Percentiles rank a stretch among this genome's conserved stretches.
Conservation (phyloP, 2,113 vertebrate species). For the Indri indri region DNA sequence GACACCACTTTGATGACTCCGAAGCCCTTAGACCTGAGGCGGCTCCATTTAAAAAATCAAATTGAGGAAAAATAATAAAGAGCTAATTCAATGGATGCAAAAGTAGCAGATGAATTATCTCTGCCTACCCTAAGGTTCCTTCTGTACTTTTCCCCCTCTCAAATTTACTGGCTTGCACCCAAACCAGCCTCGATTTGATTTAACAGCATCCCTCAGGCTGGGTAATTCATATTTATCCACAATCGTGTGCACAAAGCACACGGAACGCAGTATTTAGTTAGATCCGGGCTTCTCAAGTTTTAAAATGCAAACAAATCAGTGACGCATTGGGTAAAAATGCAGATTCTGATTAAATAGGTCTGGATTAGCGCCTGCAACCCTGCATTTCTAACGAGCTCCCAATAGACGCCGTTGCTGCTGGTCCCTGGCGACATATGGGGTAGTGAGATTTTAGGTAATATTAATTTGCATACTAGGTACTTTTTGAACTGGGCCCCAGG, state of each 20-base stretch:
- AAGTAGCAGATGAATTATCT: conserved; percentile 1
- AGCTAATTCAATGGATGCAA: conserved; percentile 18
- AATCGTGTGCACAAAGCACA: not conserved
- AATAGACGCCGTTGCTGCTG: not conserved
- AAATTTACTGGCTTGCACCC: not conserved
- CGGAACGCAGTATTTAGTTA: not conserved
- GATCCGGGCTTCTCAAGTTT: not conserved
- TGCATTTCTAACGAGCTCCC: not conserved
- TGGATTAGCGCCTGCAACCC: not conserved
- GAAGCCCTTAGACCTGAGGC: not conserved
- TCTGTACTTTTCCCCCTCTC: not conserved
- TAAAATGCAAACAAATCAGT: not conserved
- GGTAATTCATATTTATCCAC: conserved; percentile 31
- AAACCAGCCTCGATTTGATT: not conserved
- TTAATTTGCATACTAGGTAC: not conserved
- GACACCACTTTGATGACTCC: not conserved
- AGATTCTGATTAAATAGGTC: not conserved
- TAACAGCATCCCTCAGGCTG: not conserved
- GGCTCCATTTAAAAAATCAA: conserved; percentile 5
- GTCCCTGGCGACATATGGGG: not conserved
- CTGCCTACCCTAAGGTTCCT: not conserved
- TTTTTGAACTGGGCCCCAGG: not conserved
- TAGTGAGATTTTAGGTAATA: not conserved
- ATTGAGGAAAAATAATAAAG: conserved; percentile 43
- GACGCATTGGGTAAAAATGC: not conserved